Conservation (phyloP, 1,140 invertebrate genomes). For the Chymomyza costata region DNA sequence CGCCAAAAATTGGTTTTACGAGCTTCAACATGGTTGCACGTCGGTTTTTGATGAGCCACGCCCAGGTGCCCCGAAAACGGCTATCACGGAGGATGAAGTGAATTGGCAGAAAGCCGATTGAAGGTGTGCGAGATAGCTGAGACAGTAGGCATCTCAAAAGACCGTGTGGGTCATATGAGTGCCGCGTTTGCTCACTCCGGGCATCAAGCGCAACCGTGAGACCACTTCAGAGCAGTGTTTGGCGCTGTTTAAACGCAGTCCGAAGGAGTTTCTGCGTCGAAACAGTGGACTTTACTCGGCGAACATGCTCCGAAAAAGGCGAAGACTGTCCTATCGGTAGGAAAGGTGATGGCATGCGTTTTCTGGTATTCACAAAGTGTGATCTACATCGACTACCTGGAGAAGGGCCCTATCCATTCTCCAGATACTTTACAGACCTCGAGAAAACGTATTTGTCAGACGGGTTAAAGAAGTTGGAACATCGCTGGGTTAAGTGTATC, state of each 20-base stretch:
- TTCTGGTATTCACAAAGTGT: slow-evolving; percentile 64
- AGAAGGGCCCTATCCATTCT: too few relatives aligned
- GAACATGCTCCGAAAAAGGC: slow-evolving; percentile 11
- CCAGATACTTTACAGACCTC: too few relatives aligned
- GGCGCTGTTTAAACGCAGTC: slow-evolving; percentile 60
- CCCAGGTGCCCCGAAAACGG: background rate
- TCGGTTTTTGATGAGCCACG: slow-evolving; percentile 7
- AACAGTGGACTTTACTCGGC: slow-evolving; percentile 1
- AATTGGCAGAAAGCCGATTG: too few relatives aligned
- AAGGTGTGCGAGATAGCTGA: too few relatives aligned
- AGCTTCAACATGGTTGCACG: slow-evolving; percentile 6
- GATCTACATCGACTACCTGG: slow-evolving; percentile 23
- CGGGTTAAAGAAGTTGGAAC: too few relatives aligned
- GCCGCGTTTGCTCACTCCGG: slow-evolving; percentile 52
- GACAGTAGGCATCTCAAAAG: too few relatives aligned
- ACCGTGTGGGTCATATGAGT: slow-evolving; percentile 31
- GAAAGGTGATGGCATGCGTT: slow-evolving; percentile 56
- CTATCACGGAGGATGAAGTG: too few relatives aligned
- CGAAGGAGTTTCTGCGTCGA: slow-evolving; percentile 19
- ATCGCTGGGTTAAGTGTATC: too few relatives aligned
- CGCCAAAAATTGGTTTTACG: slow-evolving; percentile 13
- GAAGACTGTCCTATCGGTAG: slow-evolving; percentile 55
- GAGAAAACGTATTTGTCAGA: too few relatives aligned
- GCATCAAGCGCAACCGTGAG: slow-evolving; percentile 55
- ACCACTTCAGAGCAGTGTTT: slow-evolving; percentile 56